Base-by-base conservation (phyloP, 1,140 invertebrate genomes). In the Drosophila carrolli region DNA sequence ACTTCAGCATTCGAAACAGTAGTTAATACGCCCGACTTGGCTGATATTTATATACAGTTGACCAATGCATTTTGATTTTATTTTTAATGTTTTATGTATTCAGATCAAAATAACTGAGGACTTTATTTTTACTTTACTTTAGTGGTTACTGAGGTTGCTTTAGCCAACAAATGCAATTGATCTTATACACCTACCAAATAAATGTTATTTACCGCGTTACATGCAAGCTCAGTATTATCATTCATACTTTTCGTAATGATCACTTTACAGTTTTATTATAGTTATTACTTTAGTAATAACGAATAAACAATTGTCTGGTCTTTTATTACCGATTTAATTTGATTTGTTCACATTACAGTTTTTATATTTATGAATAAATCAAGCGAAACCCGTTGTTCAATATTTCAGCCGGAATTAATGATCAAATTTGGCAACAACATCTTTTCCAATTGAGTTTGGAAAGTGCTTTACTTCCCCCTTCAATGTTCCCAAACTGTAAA, bases 1-100 rank as follows among this genome's bases (percentile, higher is more conserved):
- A 43, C 19, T 43, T 62, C 7, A 13, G 60, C 16, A 32, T 40
- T 60, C 55, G n/a, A 23, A 60, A 16, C 27, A 59, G 37, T 16
- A 29, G n/a, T 13, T 59, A 58, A 29, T 41, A 27, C 27, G 27
- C 14, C 11, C 13, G 29, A 51, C n/a, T 51, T 14, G 29, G 27
- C 35, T 16, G 11, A 4, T 4, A 3, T 23, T 23, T 23, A 41
- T 29, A 10, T 16, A 57, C 14, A 13, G 37, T 6, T 38, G 11
- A 19, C n/a, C 14, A 16, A 41, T 58, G 35, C 53, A 40, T 29
- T 23, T 27, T 1, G 40, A 10, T 40, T 40, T 10, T 11, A 38
- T 57, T 10, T 32, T 27, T 58, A 23, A 57, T 8, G n/a, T 41
- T 40, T 57, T 32, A 32, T 32, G 29, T 8, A 32, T 32, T 32